Base-by-base conservation (phyloP, 2,797 vertebrate species). In the Tenualosa ilisha region DNA sequence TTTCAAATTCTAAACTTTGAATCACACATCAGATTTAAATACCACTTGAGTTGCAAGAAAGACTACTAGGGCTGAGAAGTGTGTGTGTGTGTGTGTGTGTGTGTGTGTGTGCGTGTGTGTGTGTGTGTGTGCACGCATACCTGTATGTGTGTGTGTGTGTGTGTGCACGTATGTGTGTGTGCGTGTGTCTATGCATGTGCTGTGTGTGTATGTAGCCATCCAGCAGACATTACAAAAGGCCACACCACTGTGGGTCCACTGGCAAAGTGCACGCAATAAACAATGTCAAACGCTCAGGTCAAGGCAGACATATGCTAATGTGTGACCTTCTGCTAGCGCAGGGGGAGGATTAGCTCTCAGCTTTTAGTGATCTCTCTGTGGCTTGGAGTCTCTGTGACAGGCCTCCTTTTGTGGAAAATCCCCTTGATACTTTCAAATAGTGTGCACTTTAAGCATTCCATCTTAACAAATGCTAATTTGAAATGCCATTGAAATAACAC, bases 281-380 rank as follows among this genome's bases (percentile, higher is more conserved):
- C 46, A 61, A n/a, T 68, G 83, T 86, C 81, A 84, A 31, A 9
- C 13, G 22, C 24, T n/a, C 79, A 54, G 79, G 79, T 84, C 79
- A 84, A 75, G 59, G 86, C 37, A 82, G 83, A 83, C 83, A 82
- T 84, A 88, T 89, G 88, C 89, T 87, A 90, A 89, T 91, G 87
- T 85, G 88, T 88, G 87, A 86, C 86, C 89, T 89, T 91, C 85
- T 61, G 56, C 40, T 20, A 79, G 26, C 37, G 65, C 31, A 72
- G 65, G 15, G 12, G 31, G 65, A 72, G 72, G 72, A 79, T 79
- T 79, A 79, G 40, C 40, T 79, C 72, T 40, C 13, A 40, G 68
- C 68, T 75, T 31, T 20, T 12, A 43, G 68, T 1, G 37, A 75
- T 75, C 68, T 43, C 26, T 68, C 26, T 20, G 68, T 75, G 68